Conservation (phyloP, 2,888 invertebrate genomes). For the Ophioninae sp. region DNA sequence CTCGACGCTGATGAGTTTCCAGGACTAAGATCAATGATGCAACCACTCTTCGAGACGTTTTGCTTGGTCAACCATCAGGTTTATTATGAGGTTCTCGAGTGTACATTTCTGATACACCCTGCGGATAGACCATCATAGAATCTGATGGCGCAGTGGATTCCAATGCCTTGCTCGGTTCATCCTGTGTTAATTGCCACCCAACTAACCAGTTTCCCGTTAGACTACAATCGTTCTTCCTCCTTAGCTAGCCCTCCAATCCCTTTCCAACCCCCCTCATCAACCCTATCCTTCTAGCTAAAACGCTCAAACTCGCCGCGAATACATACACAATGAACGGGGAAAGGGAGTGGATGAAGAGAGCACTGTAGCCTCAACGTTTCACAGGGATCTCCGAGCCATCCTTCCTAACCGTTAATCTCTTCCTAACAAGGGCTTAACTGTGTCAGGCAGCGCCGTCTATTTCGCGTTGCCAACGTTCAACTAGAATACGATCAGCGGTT, state of each 20-base stretch:
- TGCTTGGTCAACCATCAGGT: not conserved
- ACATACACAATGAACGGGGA: slow-evolving; percentile 27
- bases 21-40: not conserved
- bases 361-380: slow-evolving; percentile 17
- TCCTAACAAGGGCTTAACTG: slow-evolving; percentile 74
- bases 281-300: not conserved
- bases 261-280: not conserved
- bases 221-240: slow-evolving; percentile 50
- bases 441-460: slow-evolving; percentile 62
- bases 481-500: slow-evolving; percentile 25
- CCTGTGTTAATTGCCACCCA: slow-evolving; percentile 67
- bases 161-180: slow-evolving; percentile 38
- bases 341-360: slow-evolving; percentile 10
- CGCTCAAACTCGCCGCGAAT: slow-evolving; percentile 23
- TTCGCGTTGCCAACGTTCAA: slow-evolving; percentile 53
- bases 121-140: slow-evolving; percentile 32
- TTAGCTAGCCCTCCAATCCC: slow-evolving; percentile 3
- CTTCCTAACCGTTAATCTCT: slow-evolving; percentile 71
- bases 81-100: not conserved
- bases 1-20: not conserved
- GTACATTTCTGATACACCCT: not conserved
- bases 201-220: slow-evolving; percentile 58
- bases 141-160: slow-evolving; percentile 23
- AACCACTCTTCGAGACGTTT: not conserved
- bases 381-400: slow-evolving; percentile 24